Evolutionary conservation across 2,797 vertebrate species (phyloP), one percentile per base, ranked within the genome.

Genomic region (Spatula clypeata): DNA sequence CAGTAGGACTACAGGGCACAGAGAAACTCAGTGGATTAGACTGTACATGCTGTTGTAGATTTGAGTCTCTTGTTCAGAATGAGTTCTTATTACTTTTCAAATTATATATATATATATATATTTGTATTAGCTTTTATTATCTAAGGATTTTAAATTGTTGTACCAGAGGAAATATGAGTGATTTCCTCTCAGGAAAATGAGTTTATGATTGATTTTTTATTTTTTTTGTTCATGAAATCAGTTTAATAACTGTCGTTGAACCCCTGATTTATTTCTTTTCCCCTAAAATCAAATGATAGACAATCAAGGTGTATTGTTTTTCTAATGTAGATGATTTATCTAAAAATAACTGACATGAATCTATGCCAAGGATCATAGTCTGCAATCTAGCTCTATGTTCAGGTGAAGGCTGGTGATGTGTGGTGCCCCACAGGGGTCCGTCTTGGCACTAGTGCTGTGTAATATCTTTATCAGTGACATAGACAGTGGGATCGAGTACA

Each of bases 81-180:
- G 7, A 73, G 73, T 55, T 82, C 9, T 62, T 79, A 72, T 34
- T 93, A 47, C 21, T 94, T 88, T 84, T 81, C n/a, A 69, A 86
- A 86, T 66, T 34, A 32, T 5, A 1, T n/a, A 40, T 45, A 44
- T 42, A 42, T 42, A 42, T 42, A 42, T 42, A 18, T 42, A 42
- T 42, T 67, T 5, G 7, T 40, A 36, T 45, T 69, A 34, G 2
- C 1, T 82, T 73, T 49, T 65, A 2, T 40, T 45, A 38, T 34
- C 20, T 60, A 32, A 58, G 18, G 65, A 19, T 55, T 90, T 93
- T 13, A 31, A 77, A 69, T 54, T 58, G 3, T 62, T 69, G 84
- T 86, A 55, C 7, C 16, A 67, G 4, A 17, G 34, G 11, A 69
- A 86, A 72, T 49, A 3, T 69, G 42, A 42, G 42, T 42, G 42